Evolutionary conservation across 2,797 vertebrate genomes (phyloP), one percentile per base, ranked within the genome.

Genomic region (Catamblyrhynchus diadema): DNA sequence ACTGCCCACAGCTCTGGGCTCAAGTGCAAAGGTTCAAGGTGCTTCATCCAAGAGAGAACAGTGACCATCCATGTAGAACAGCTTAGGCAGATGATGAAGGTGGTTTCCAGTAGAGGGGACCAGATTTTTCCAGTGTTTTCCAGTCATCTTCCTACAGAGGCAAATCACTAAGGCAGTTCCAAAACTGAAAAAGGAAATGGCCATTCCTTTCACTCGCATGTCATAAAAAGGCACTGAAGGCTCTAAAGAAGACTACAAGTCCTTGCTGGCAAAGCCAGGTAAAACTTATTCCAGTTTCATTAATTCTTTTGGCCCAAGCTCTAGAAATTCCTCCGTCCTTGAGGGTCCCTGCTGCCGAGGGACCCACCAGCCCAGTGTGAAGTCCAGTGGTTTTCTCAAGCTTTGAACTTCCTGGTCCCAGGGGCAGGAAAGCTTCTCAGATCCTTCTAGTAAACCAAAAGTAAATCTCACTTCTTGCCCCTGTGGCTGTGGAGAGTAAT

Each of bases 1-100:
- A 9, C 14, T 0, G 4, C 15, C 25, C 15, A 2, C 0, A 0
- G n/a, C 8, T 19, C 62, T 74, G 42, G 35, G 65, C 45, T 72
- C 51, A 62, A 57, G 20, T 22, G 24, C n/a, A 19, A 81, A 81
- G 18, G n/a, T 32, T 84, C 50, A 42, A 65, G 45, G 66, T 72
- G 24, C 25, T 84, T 86, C 3, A 2, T 5, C 5, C n/a, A 44
- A 54, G 44, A 59, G 4, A 67, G 17, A 81, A 25, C 48, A 79
- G 44, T 51, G 19, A 41, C 13, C 9, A 28, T 41, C 11, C 30
- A 39, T 41, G 47, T 41, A 33, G 54, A 88, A 74, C 20, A 61
- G 22, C 12, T 18, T 39, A 79, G 45, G 28, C 8, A 88, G 70
- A 51, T 32, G 39, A 56, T 22, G 21, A 50, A 73, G 47, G 11